phyloP scores from a whole-genome alignment of 2,888 invertebrate species.

The Monoplex corrugatus region DNA sequence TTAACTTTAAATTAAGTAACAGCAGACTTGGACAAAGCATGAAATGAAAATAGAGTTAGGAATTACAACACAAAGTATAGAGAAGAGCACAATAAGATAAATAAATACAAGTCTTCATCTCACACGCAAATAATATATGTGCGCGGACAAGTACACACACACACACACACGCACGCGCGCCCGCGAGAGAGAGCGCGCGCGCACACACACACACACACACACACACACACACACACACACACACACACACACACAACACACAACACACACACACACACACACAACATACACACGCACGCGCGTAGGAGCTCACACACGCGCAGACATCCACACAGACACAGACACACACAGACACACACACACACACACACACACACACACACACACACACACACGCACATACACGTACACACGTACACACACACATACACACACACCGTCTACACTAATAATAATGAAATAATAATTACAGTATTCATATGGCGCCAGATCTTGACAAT shows the following conservation, averaged over 20 bases:
- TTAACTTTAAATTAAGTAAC: too few relatives aligned
- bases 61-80: too few relatives aligned
- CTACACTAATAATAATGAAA: too few relatives aligned
- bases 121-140: not conserved
- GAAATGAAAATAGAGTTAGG: too few relatives aligned
- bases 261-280: slow-evolving; percentile 11
- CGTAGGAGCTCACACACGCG: too few relatives aligned
- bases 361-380: not conserved
- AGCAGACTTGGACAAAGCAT: too few relatives aligned
- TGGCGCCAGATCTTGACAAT: too few relatives aligned
- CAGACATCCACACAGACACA: too few relatives aligned
- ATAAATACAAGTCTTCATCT: too few relatives aligned
- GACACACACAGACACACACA: not conserved
- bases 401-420: not conserved
- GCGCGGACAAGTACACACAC: not conserved
- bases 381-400: not conserved
- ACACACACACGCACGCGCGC: not conserved
- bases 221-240: not conserved
- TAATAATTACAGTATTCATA: too few relatives aligned
- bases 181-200: too few relatives aligned
- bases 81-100: too few relatives aligned
- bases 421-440: not conserved
- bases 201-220: not conserved
- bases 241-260: slow-evolving; percentile 13
- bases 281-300: not conserved